A percentile compares a stretch with the other conserved stretches of the same genome.
phyloP scores from a whole-genome alignment of 2,888 invertebrate species.

The Rotaria socialis region DNA sequence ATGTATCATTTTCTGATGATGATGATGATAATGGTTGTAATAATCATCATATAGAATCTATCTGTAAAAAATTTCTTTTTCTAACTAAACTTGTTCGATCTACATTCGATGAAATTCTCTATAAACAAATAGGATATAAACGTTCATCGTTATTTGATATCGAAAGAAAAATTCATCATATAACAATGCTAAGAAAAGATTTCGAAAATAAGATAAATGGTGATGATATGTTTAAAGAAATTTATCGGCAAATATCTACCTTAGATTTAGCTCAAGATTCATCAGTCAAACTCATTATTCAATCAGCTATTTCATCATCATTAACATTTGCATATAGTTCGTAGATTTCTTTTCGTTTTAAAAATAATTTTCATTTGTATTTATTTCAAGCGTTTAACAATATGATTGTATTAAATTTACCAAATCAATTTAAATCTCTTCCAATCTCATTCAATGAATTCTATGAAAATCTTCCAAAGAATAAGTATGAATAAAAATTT shows the following conservation, averaged over 20 bases:
- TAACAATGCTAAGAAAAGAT: neutral
- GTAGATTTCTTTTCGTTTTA: neutral
- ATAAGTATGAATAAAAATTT: neutral
- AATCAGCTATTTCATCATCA: neutral
- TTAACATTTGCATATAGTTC: neutral
- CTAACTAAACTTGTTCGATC: conserved; percentile 14
- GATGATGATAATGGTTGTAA: neutral
- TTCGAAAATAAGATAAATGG: neutral
- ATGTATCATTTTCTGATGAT: neutral
- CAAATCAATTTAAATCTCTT: neutral
- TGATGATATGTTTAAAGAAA: neutral
- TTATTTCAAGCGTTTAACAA: neutral
- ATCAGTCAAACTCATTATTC: neutral
- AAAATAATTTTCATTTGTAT: neutral
- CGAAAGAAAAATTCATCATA: neutral
- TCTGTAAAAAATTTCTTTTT: neutral
- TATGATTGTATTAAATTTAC: neutral
- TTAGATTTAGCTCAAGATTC: neutral
- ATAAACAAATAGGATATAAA: neutral
- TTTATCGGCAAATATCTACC: neutral
- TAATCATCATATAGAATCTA: neutral
- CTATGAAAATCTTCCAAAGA: neutral
- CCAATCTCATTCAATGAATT: neutral
- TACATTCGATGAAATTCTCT: conserved; percentile 14
- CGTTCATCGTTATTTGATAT: neutral